Conservation (phyloP, 2,888 invertebrate genomes). For the Drosophila cracens region DNA sequence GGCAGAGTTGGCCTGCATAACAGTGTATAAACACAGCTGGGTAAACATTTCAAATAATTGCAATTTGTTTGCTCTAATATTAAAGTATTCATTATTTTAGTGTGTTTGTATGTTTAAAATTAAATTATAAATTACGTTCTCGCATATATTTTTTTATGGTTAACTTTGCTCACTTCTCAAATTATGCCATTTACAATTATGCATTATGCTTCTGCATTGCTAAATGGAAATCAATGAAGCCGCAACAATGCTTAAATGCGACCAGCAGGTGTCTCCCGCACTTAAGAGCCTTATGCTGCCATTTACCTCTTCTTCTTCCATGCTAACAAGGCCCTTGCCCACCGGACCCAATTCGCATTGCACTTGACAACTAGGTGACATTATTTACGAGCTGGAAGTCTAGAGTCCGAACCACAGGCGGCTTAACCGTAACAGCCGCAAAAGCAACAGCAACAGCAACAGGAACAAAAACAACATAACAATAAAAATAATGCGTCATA, state of each 20-base stretch:
- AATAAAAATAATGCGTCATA: conserved; percentile 34
- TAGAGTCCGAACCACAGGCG: conserved; percentile 5
- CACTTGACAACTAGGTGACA: conserved; percentile 30
- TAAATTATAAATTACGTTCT: neutral
- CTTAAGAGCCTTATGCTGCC: conserved; percentile 50
- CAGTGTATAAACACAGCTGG: neutral
- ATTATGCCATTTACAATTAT: neutral
- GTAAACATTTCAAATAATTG: neutral
- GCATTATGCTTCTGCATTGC: neutral
- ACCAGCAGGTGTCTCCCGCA: conserved; percentile 51
- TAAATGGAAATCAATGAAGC: conserved; percentile 70
- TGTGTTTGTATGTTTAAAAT: neutral
- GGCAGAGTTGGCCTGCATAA: conserved; percentile 10
- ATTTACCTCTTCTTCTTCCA: neutral
- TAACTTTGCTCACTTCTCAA: neutral
- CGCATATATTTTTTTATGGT: neutral
- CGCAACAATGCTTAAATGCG: conserved; percentile 56
- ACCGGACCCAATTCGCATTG: conserved; percentile 10
- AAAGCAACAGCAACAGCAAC: neutral
- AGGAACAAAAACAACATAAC: neutral
- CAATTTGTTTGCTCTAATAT: neutral
- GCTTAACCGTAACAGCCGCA: conserved; percentile 5
- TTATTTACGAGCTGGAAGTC: conserved; percentile 38
- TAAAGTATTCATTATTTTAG: neutral
- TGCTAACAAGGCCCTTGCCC: neutral